Base-by-base conservation (phyloP, 2,888 invertebrate genomes). In the Aleiodes alternator region DNA sequence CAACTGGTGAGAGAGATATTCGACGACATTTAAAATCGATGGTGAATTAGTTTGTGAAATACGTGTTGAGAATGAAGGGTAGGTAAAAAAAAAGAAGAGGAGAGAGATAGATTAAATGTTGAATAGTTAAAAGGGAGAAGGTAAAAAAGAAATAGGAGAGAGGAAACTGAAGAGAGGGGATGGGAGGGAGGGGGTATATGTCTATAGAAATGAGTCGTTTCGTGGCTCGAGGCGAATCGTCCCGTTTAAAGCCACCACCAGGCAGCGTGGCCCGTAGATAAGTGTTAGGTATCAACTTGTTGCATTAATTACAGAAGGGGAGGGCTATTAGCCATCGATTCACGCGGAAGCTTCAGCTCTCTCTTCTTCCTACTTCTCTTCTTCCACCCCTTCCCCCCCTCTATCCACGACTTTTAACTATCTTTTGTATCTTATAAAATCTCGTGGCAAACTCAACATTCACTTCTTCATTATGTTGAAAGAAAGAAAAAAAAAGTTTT, bases 231-330 rank as follows among this genome's bases (percentile, higher is more conserved):
- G 80, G 81, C 81, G 77, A 81, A 79, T 75, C 78, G 81, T 81
- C 76, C 78, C 78, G 78, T 79, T 81, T 80, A 80, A 79, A 79
- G 78, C 78, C 76, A 34, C 34, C 34, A 34, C 34, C 23, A 23
- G 34, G 5, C 34, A 75, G 77, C 79, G 78, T 79, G 79, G 78
- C 74, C 76, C 79, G 77, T 83, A 86, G 84, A 87, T 87, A 86
- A 87, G 87, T 87, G 87, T 86, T 86, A 82, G 86, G 85, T 87
- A 88, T 88, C 88, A 88, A 89, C 89, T 89, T 89, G 89, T 89
- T 89, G 89, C 89, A 87, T 89, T 89, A 88, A 89, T 89, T 88
- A 88, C 88, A 85, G 83, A 64, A 82, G 82, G 84, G 83, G 84
- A 82, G 84, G 72, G 85, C 87, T 87, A 88, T 89, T 88, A 88